phyloP scores from a whole-genome alignment of 2,113 vertebrate genomes.

The Rhinogobius similis region DNA sequence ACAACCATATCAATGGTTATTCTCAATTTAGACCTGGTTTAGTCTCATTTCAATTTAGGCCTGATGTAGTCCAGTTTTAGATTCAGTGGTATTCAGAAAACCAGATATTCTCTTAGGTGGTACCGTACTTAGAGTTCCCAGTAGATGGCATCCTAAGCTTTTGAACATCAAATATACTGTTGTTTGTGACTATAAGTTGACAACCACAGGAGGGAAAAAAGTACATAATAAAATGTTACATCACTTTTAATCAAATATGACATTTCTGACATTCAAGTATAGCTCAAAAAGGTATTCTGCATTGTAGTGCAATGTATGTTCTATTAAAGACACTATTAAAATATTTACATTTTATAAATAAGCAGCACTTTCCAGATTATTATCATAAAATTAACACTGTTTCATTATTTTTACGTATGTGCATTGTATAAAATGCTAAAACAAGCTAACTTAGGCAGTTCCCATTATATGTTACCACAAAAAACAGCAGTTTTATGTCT shows the following conservation, averaged over 20 bases:
- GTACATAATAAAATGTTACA: not conserved
- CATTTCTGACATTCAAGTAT: not conserved
- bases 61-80: no score
- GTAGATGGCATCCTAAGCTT: constrained; percentile 21
- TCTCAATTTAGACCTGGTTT: no score
- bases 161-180: not conserved
- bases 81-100: no score
- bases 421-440: not conserved
- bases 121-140: no score
- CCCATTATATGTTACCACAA: not conserved
- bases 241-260: not conserved
- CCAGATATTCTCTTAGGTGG: no score
- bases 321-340: constrained; percentile 3
- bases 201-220: not conserved
- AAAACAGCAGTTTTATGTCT: constrained; percentile 67
- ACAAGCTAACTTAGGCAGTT: not conserved
- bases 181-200: not conserved
- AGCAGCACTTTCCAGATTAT: not conserved
- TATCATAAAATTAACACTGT: constrained; percentile 6
- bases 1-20: no score
- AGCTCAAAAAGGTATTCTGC: not conserved
- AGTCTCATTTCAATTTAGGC: no score
- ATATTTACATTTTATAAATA: constrained; percentile 8
- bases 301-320: not conserved
- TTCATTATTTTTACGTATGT: not conserved